Conservation (phyloP, 2,888 invertebrate genomes). For the Melieria omissa region DNA sequence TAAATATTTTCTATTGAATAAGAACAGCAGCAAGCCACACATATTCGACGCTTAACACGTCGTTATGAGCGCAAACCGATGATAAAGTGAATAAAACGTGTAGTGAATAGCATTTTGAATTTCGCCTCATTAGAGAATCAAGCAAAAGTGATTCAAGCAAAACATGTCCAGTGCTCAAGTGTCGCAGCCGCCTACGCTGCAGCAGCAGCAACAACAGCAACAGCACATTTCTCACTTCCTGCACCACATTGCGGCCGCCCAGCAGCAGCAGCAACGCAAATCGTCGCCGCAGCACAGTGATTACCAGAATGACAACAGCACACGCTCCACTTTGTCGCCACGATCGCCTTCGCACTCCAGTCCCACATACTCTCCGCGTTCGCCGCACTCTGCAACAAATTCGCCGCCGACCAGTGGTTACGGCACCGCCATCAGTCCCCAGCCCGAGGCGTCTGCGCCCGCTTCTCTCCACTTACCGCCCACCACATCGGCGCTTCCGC, state of each 20-base stretch:
- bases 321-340: conserved; percentile 58
- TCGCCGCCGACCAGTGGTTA: conserved; percentile 58
- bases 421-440: conserved; percentile 53
- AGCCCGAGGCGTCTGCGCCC: conserved; percentile 40
- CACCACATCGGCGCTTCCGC: conserved; percentile 44
- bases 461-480: conserved; percentile 6
- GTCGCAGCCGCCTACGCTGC: conserved; percentile 57
- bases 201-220: conserved; percentile 46
- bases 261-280: conserved; percentile 48
- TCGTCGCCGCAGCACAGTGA: conserved; percentile 49
- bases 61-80: background rate
- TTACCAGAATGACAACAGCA: conserved; percentile 60
- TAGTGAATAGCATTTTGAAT: background rate
- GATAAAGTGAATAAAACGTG: too few species aligned
- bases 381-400: conserved; percentile 55
- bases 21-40: background rate
- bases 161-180: conserved; percentile 67
- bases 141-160: conserved; percentile 18
- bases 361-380: conserved; percentile 48
- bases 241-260: conserved; percentile 59
- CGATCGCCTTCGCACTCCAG: conserved; percentile 49
- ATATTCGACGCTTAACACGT: background rate
- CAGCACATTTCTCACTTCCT: conserved; percentile 62
- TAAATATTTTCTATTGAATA: conserved; percentile 6
- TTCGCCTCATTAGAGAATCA: background rate